Conservation (phyloP, 2,888 invertebrate species). For the Lepidonotus clava region DNA sequence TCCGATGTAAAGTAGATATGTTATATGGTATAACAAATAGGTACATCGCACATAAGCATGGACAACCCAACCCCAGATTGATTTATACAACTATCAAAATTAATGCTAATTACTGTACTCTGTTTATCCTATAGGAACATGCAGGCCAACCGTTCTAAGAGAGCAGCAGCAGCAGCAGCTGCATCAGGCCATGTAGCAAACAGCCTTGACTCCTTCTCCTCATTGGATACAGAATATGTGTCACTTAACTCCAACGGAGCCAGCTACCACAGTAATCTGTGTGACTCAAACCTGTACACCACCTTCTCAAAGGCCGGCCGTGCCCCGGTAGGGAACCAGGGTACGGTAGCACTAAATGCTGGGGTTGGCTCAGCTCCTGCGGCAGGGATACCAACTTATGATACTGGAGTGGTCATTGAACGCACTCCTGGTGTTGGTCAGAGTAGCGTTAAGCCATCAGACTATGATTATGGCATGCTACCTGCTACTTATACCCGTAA, state of each 20-base stretch:
- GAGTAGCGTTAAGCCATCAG: not conserved
- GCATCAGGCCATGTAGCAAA: not conserved
- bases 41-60: too few species aligned
- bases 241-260: conserved; percentile 30
- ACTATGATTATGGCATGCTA: conserved; percentile 40
- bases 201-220: conserved; percentile 2
- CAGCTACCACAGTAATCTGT: not conserved
- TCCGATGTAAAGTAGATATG: too few species aligned
- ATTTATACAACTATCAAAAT: not conserved
- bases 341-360: too few species aligned
- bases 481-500: conserved; percentile 22
- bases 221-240: conserved; percentile 35
- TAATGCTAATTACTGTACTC: too few species aligned
- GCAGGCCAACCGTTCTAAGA: not conserved
- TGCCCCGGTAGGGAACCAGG: too few species aligned
- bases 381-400: not conserved
- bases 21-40: too few species aligned
- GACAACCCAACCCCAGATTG: too few species aligned
- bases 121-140: not conserved
- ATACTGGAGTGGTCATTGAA: not conserved
- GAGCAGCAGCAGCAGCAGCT: not conserved
- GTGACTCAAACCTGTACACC: not conserved
- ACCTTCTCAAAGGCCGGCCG: not conserved
- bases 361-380: too few species aligned
- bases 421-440: conserved; percentile 40